Base-by-base conservation (phyloP, 2,797 vertebrate genomes). In the Pygocentrus nattereri region DNA sequence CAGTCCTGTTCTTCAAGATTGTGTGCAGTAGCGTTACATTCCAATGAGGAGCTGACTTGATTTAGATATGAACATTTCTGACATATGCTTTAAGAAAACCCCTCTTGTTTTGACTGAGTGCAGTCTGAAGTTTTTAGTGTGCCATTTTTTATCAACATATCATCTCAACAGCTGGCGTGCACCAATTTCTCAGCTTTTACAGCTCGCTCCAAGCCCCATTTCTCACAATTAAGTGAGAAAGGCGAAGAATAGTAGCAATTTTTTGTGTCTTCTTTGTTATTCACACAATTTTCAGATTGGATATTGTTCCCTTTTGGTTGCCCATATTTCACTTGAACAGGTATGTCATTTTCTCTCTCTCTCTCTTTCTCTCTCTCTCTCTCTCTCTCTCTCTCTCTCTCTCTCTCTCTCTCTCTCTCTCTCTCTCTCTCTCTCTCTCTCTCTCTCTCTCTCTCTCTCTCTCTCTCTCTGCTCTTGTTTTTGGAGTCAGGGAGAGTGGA, bases 401-500 rank as follows among this genome's bases (percentile, higher is more conserved):
- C 30, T 70, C 38, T 69, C 44, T 18, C 34, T 19, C 38, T 12
- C 54, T 69, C 72, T 75, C 58, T 80, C 56, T 47, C 73, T 52
- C 72, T 69, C 56, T 31, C 21, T 47, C 47, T 58, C 34, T 62
- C 44, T 84, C 68, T 41, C 49, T 59, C 19, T 81, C 41, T 71
- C n/a, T n/a, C 21, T 52, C 34, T 34, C n/a, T 4, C 30, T 21
- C 30, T 70, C 38, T 69, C 44, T n/a, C 34, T 19, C 49, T 12
- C 54, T 69, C 72, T 75, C 58, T 80, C 56, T 47, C 73, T 52
- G n/a, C 72, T 69, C 56, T 31, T 4, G 11, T 52, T 78, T 19
- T 62, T 0, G 18, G 79, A 50, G 78, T 68, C 73, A 71, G 44
- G 59, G 65, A 67, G 65, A 77, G 71, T 73, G 65, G 41, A 78